These are phyloP conservation scores for Macquaria australasica DNA, from an alignment of 2,113 vertebrate genomes.

Conservation along the genomic window DNA sequence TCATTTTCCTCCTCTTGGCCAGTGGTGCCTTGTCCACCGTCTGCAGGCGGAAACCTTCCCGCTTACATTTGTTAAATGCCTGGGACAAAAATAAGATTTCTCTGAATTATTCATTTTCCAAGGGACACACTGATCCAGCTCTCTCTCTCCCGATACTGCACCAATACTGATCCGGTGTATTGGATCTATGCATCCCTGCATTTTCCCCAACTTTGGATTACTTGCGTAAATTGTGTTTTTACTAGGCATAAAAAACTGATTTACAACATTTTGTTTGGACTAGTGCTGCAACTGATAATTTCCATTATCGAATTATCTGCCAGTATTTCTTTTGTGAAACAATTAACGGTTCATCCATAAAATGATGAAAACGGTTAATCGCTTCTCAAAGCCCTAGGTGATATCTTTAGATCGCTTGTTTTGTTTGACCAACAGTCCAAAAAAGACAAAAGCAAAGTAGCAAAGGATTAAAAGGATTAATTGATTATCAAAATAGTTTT, in stretches of 20 bases:
- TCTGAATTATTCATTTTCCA: not conserved
- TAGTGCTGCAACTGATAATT: not conserved
- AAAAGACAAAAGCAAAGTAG: not conserved
- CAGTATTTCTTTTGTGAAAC: not conserved
- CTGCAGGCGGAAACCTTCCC: constrained; percentile 98
- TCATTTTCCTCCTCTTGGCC: constrained; percentile 98
- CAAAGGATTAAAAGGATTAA: too few species aligned
- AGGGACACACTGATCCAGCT: not conserved
- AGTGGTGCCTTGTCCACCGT: constrained; percentile 91
- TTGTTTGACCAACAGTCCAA: not conserved
- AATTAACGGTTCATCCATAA: too few species aligned
- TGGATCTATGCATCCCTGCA: not conserved
- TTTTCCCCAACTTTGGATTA: not conserved
- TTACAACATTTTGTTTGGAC: not conserved
- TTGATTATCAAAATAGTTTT: too few species aligned
- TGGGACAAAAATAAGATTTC: constrained; percentile 64
- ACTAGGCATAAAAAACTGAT: not conserved
- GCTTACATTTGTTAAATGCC: constrained; percentile 99
- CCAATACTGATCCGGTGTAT: not conserved
- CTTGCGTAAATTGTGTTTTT: not conserved
- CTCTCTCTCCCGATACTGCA: not conserved
- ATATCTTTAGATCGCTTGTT: too few species aligned
- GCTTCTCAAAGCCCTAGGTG: too few species aligned
- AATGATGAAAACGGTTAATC: too few species aligned
- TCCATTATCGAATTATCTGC: not conserved